Evolutionary conservation across 2,888 invertebrate genomes (phyloP).

Genomic region (Pollenia griseotomentosa): DNA sequence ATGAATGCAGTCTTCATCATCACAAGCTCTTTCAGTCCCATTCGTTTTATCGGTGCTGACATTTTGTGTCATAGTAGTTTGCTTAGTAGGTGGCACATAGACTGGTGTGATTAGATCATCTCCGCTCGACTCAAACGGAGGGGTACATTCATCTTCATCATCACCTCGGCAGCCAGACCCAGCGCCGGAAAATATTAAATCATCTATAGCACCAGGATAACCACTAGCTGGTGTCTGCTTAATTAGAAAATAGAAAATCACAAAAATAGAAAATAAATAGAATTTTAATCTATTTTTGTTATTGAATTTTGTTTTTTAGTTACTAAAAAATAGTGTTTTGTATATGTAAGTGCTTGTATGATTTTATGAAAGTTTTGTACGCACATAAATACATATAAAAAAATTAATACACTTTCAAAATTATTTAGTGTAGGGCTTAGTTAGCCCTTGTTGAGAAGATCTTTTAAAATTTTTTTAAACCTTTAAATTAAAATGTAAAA

Average conservation of each 20-base stretch:
- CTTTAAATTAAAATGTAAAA: too few relatives aligned
- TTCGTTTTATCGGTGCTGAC: slow-evolving; percentile 77
- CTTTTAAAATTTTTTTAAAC: too few relatives aligned
- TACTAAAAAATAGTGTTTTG: background rate
- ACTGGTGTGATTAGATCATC: slow-evolving; percentile 97
- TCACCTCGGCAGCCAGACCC: slow-evolving; percentile 96
- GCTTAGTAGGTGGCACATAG: slow-evolving; percentile 92
- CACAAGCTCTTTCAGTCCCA: slow-evolving; percentile 87
- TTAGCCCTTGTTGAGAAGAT: too few relatives aligned
- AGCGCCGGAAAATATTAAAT: slow-evolving; percentile 95
- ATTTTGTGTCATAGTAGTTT: slow-evolving; percentile 86
- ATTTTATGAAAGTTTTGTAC: background rate
- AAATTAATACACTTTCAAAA: too few relatives aligned
- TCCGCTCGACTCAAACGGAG: slow-evolving; percentile 92
- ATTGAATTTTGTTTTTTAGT: background rate
- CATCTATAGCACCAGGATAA: slow-evolving; percentile 91
- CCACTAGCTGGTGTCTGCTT: slow-evolving; percentile 93
- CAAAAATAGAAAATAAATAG: slow-evolving; percentile 12
- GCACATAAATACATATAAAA: background rate
- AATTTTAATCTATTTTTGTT: background rate
- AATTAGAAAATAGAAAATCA: slow-evolving; percentile 15
- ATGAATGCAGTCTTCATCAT: slow-evolving; percentile 94
- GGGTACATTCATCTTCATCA: slow-evolving; percentile 96
- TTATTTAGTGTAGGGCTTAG: too few relatives aligned
- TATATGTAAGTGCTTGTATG: slow-evolving; percentile 34